phyloP scores from a whole-genome alignment of 2,888 invertebrate genomes.

The Hyalella azteca region DNA sequence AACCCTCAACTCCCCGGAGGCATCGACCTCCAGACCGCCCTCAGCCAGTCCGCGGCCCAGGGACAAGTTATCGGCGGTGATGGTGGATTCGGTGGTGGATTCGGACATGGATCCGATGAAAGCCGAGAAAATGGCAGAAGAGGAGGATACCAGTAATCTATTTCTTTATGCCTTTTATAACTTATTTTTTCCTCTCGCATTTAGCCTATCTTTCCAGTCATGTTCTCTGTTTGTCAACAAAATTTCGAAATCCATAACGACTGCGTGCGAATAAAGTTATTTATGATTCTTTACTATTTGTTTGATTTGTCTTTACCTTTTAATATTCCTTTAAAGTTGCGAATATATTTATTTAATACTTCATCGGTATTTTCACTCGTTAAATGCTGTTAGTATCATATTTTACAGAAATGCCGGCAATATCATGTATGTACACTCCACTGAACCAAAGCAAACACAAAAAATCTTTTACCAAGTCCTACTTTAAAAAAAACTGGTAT shows the following conservation, averaged over 20 bases:
- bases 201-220: neutral
- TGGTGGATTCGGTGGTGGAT: neutral
- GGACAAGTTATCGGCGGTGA: conserved; percentile 40
- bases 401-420: too few species aligned
- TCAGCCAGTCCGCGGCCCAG: conserved; percentile 41
- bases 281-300: neutral
- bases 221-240: neutral
- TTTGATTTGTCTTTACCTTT: too few species aligned
- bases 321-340: too few species aligned
- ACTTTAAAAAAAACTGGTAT: too few species aligned
- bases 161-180: neutral
- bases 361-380: too few species aligned
- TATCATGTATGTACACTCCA: too few species aligned
- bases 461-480: too few species aligned
- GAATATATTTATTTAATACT: too few species aligned
- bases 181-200: neutral
- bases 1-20: conserved; percentile 54
- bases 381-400: too few species aligned
- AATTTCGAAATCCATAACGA: conserved; percentile 6
- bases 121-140: neutral
- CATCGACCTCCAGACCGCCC: conserved; percentile 49
- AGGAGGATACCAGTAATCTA: conserved; percentile 6
- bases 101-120: conserved; percentile 6
- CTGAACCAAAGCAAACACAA: too few species aligned
- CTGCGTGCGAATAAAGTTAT: conserved; percentile 3